These are phyloP conservation scores for Chrysotoxum bicinctum DNA, from an alignment of 2,888 invertebrate species.

Conservation along the genomic window DNA sequence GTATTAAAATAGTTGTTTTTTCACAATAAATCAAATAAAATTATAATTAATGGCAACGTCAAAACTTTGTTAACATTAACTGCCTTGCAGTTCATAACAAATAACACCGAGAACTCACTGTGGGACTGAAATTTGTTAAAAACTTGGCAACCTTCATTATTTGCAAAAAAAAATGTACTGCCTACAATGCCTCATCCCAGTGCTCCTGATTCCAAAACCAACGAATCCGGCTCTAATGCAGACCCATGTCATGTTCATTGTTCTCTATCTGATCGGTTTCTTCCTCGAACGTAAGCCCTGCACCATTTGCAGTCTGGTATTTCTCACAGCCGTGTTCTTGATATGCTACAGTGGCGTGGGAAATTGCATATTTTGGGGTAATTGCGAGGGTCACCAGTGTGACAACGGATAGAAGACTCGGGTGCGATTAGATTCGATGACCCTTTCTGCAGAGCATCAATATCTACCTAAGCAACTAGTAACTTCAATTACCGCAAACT, in stretches of 20 bases:
- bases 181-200: conserved; percentile 98
- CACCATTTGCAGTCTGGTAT: conserved; percentile 97
- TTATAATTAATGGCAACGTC: conserved; percentile 37
- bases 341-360: conserved; percentile 98
- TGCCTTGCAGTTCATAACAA: conserved; percentile 16
- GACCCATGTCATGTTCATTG: conserved; percentile 98
- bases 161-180: conserved; percentile 91
- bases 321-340: conserved; percentile 94
- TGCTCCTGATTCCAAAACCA: conserved; percentile 98
- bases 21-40: conserved; percentile 19
- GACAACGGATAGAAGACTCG: conserved; percentile 81
- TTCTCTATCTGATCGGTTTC: conserved; percentile 97
- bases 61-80: conserved; percentile 46
- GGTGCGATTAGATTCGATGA: conserved; percentile 26
- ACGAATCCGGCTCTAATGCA: conserved; percentile 97
- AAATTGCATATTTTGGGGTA: conserved; percentile 96
- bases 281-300: conserved; percentile 98
- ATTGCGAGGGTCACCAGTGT: conserved; percentile 87
- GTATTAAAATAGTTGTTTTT: background rate
- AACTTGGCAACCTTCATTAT: background rate
- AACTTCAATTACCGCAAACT: conserved; percentile 33
- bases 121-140: conserved; percentile 22
- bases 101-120: conserved; percentile 16
- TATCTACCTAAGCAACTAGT: conserved; percentile 43
- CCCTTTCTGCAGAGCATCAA: conserved; percentile 16